These are phyloP conservation scores for Istiophorus platypterus DNA, from an alignment of 2,113 vertebrate species.

Conservation along the genomic window DNA sequence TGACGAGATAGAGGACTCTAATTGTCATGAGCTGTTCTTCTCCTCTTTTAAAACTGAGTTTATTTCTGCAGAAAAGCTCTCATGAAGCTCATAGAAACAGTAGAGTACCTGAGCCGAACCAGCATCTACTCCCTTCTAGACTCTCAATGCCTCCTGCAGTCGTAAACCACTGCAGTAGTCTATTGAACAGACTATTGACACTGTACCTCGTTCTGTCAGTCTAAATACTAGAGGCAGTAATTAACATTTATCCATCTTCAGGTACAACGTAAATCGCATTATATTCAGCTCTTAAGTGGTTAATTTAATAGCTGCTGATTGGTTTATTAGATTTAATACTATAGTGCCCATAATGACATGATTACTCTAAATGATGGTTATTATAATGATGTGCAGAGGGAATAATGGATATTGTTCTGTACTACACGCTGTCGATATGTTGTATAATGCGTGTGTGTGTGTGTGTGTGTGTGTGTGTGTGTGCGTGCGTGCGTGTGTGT, in stretches of 20 bases:
- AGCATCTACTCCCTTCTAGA: constrained; percentile 24
- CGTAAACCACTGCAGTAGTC: constrained; percentile 25
- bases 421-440: constrained; percentile 28
- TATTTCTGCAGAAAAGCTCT: constrained; percentile 41
- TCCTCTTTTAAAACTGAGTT: constrained; percentile 18
- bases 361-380: constrained; percentile 51
- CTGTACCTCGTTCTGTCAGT: constrained; percentile 58
- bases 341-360: constrained; percentile 46
- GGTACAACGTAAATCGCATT: constrained; percentile 57
- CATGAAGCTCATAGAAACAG: constrained; percentile 33
- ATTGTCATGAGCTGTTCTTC: constrained; percentile 64
- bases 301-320: constrained; percentile 67
- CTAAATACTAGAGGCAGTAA: constrained; percentile 49
- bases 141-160: constrained; percentile 30
- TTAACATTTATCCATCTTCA: constrained; percentile 51
- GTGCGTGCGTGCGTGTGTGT: constrained; percentile 35
- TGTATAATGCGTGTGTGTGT: constrained; percentile 37
- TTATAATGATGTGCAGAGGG: constrained; percentile 29
- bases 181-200: constrained; percentile 41
- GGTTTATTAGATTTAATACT: constrained; percentile 56
- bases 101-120: constrained; percentile 33
- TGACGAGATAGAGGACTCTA: constrained; percentile 53
- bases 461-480: constrained; percentile 41
- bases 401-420: constrained; percentile 21
- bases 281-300: constrained; percentile 55